These are phyloP conservation scores for Caenorhabditis brenneri DNA, from an alignment of 1,140 invertebrate species.

Conservation along the genomic window DNA sequence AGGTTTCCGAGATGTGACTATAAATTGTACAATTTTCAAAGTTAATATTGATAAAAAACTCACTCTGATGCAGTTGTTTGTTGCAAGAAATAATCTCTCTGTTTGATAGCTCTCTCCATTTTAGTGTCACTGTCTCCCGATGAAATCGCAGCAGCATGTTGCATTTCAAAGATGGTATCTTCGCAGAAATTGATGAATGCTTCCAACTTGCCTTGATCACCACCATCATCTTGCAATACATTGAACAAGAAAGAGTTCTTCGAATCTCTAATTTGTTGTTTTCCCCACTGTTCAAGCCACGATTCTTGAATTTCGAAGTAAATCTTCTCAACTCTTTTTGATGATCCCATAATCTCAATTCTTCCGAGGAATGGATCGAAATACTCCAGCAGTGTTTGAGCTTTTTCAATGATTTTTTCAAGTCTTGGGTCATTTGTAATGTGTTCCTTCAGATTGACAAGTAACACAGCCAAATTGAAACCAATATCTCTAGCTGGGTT, in stretches of 20 bases:
- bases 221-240: conserved; percentile 84
- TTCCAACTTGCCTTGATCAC: conserved; percentile 97
- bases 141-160: conserved; percentile 94
- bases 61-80: conserved; percentile 69
- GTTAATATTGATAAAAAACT: conserved; percentile 40
- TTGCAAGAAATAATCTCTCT: conserved; percentile 70
- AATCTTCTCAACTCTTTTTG: conserved; percentile 93
- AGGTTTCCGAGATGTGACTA: conserved; percentile 58
- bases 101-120: conserved; percentile 70
- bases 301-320: conserved; percentile 99
- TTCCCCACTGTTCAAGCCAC: conserved; percentile 99
- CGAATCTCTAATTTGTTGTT: conserved; percentile 97
- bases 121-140: conserved; percentile 78
- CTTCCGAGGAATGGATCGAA: conserved; percentile 98
- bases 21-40: not conserved
- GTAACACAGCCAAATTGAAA: conserved; percentile 96
- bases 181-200: conserved; percentile 80
- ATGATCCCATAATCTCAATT: conserved; percentile 94
- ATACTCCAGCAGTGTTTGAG: conserved; percentile 94
- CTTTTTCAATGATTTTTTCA: conserved; percentile 92
- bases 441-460: conserved; percentile 98
- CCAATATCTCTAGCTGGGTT: conserved; percentile 99
- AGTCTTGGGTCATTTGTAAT: conserved; percentile 99
- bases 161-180: conserved; percentile 78
- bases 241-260: conserved; percentile 80